A percentile compares a stretch with the other conserved stretches of the same genome.
Evolutionary conservation across 2,113 vertebrate genomes (phyloP).

Genomic region (Brevimyrus niger): DNA sequence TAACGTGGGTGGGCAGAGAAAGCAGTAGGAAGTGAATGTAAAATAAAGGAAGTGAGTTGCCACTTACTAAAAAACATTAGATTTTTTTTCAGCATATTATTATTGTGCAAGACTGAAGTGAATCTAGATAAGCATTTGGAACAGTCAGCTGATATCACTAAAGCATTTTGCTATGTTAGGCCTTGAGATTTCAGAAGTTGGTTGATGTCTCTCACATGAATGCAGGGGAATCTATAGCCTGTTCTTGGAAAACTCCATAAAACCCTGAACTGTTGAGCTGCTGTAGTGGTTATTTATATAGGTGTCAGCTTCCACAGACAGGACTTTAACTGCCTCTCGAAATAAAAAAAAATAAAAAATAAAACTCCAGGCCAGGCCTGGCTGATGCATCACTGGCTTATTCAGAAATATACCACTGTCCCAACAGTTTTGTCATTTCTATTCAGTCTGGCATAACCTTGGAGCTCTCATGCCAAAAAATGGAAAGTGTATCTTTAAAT

Average conservation of each 20-base stretch:
- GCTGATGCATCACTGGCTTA: background rate
- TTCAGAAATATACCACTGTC: background rate
- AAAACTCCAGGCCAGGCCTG: background rate
- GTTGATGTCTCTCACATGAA: background rate
- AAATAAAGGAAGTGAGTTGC: conserved; percentile 56
- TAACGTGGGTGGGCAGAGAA: background rate
- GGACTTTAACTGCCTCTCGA: background rate
- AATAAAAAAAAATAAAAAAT: background rate
- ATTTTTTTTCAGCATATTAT: background rate
- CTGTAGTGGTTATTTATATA: conserved; percentile 20
- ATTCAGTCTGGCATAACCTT: conserved; percentile 3
- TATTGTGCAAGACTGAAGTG: background rate
- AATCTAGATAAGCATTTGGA: background rate
- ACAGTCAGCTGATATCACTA: background rate
- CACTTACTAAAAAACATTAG: conserved; percentile 3
- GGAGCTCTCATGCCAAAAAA: background rate
- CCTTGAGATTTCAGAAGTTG: background rate
- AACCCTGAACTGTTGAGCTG: background rate
- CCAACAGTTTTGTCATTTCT: conserved; percentile 7
- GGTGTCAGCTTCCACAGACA: conserved; percentile 8
- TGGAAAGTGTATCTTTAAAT: background rate
- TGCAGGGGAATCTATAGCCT: background rate
- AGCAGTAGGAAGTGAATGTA: conserved; percentile 21
- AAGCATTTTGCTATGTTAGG: background rate
- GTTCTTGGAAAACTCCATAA: background rate